Percentiles rank a stretch among this genome's conserved stretches.
phyloP scores from a whole-genome alignment of 2,888 invertebrate species.

The Cryptus armator region DNA sequence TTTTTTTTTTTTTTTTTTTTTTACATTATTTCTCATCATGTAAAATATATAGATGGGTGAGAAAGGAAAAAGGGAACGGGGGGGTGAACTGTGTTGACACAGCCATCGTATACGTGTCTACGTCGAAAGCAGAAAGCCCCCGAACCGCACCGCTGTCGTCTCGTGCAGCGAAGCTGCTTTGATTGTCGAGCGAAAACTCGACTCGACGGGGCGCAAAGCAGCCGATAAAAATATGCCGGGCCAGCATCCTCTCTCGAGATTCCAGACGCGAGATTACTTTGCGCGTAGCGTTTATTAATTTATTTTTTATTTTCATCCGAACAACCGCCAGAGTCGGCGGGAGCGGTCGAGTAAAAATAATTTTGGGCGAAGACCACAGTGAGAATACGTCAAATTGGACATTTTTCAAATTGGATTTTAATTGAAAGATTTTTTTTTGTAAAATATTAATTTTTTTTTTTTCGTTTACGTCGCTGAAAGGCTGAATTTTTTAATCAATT shows the following conservation, averaged over 20 bases:
- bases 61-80: not conserved
- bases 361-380: not conserved
- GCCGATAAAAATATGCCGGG: slow-evolving; percentile 65
- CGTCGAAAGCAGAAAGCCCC: slow-evolving; percentile 24
- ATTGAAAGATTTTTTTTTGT: not conserved
- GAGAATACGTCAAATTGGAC: not conserved
- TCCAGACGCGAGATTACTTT: slow-evolving; percentile 59
- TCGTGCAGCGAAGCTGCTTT: slow-evolving; percentile 35
- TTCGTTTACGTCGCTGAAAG: not conserved
- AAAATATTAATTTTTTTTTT: not conserved
- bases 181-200: slow-evolving; percentile 57
- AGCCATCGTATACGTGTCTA: not conserved
- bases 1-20: slow-evolving; percentile 18
- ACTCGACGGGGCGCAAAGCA: slow-evolving; percentile 56
- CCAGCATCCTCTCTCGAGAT: slow-evolving; percentile 62
- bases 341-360: not conserved
- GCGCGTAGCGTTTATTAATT: slow-evolving; percentile 64
- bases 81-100: slow-evolving; percentile 3
- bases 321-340: not conserved
- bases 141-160: not conserved
- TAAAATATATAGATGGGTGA: not conserved
- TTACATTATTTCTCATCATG: slow-evolving; percentile 18
- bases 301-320: slow-evolving; percentile 23
- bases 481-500: not conserved
- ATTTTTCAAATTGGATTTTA: not conserved